phyloP scores from a whole-genome alignment of 2,113 vertebrate genomes.

The Hystrix cristata region DNA sequence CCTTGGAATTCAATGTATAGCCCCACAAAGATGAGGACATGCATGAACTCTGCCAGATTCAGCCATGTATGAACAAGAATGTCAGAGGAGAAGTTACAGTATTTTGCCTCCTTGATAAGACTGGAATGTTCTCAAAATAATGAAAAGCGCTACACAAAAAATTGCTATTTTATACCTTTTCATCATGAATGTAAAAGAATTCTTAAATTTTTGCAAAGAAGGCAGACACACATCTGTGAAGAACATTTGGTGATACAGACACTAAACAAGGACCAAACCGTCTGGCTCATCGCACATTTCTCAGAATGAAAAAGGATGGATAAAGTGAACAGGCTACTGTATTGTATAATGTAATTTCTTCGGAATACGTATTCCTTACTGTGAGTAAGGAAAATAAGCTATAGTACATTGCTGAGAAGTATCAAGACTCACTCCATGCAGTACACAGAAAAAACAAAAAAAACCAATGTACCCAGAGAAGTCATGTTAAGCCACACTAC shows the following conservation, averaged over 20 bases:
- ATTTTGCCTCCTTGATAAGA: neutral
- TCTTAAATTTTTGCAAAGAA: neutral
- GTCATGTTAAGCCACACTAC: neutral
- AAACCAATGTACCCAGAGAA: neutral
- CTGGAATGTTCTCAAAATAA: neutral
- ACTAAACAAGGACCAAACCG: neutral
- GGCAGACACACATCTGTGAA: neutral
- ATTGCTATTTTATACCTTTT: neutral
- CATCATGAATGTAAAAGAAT: conserved; percentile 10
- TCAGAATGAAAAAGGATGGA: neutral
- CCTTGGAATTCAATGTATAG: neutral
- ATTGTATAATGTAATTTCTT: conserved; percentile 12
- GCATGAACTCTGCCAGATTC: neutral
- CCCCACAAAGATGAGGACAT: neutral
- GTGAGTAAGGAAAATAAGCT: neutral
- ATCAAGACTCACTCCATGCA: neutral
- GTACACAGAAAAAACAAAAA: neutral
- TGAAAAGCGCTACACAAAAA: neutral
- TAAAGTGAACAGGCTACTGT: neutral
- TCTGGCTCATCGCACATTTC: neutral
- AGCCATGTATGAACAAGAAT: neutral
- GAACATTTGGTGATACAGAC: neutral
- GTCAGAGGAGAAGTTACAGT: neutral
- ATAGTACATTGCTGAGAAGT: neutral
- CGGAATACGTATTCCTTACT: neutral